Evolutionary conservation across 2,113 vertebrate species (phyloP).

Genomic region (Tachysurus fulvidraco): DNA sequence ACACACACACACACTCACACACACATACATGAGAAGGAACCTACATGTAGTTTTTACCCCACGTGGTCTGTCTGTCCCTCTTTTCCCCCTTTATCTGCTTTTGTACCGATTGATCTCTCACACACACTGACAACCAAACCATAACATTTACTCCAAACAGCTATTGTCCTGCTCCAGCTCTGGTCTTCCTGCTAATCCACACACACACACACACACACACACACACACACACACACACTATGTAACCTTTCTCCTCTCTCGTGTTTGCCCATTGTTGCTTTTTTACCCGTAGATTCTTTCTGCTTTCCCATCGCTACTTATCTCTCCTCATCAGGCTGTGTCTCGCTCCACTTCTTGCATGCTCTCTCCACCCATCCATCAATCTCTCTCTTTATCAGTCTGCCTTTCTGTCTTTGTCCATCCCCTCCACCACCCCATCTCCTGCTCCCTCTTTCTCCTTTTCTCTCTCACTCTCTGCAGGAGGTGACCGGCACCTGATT

Average conservation of each 20-base stretch:
- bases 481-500: slow-evolving; percentile 2
- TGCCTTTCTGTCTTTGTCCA: neutral
- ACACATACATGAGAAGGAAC: slow-evolving; percentile 46
- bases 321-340: slow-evolving; percentile 25
- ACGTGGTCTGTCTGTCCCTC: slow-evolving; percentile 43
- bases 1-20: too few species aligned
- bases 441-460: neutral
- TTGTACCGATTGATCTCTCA: slow-evolving; percentile 45
- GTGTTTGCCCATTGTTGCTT: slow-evolving; percentile 10
- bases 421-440: neutral
- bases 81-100: slow-evolving; percentile 48
- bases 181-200: slow-evolving; percentile 50
- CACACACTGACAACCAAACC: slow-evolving; percentile 25
- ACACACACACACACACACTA: slow-evolving; percentile 21
- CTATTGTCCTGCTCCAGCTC: slow-evolving; percentile 8
- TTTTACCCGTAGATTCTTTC: neutral
- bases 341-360: slow-evolving; percentile 17
- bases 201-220: slow-evolving; percentile 43
- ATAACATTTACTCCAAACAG: slow-evolving; percentile 35
- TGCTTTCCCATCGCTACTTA: slow-evolving; percentile 28
- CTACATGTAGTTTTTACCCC: slow-evolving; percentile 50
- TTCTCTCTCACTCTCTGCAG: neutral
- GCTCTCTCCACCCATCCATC: slow-evolving; percentile 16
- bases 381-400: neutral
- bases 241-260: slow-evolving; percentile 23